These are phyloP conservation scores for Meganola albula DNA, from an alignment of 2,888 invertebrate genomes.

Conservation along the genomic window DNA sequence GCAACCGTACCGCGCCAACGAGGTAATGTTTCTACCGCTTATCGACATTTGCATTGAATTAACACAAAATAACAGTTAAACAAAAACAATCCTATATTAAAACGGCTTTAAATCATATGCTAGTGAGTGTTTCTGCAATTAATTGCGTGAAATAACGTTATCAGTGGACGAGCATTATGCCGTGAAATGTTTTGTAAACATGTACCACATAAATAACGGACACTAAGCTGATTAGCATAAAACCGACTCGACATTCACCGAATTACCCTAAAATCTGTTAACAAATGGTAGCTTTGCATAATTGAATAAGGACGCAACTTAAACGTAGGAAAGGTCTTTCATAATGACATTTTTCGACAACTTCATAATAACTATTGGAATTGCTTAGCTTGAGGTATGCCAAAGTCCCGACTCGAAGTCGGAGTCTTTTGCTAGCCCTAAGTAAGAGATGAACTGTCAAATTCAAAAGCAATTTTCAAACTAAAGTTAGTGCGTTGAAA, in stretches of 20 bases:
- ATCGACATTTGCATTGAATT: constrained; percentile 49
- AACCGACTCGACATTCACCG: constrained; percentile 62
- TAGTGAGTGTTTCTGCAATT: constrained; percentile 65
- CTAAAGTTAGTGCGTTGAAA: too few species aligned
- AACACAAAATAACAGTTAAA: constrained; percentile 60
- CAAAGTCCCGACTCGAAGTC: too few species aligned
- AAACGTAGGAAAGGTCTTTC: too few species aligned
- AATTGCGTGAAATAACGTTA: constrained; percentile 65
- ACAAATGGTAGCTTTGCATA: constrained; percentile 75
- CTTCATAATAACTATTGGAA: too few species aligned
- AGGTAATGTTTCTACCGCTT: constrained; percentile 27
- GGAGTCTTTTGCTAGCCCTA: too few species aligned
- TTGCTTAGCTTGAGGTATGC: too few species aligned
- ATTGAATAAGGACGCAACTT: constrained; percentile 64
- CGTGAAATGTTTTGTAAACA: constrained; percentile 57
- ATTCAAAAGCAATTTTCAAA: too few species aligned
- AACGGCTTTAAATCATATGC: constrained; percentile 58
- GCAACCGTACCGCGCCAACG: constrained; percentile 14
- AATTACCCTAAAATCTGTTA: constrained; percentile 73
- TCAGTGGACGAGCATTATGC: constrained; percentile 51
- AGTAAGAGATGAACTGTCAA: too few species aligned
- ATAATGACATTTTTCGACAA: too few species aligned
- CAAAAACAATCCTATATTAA: constrained; percentile 57
- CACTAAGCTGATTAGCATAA: constrained; percentile 73
- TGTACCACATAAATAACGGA: constrained; percentile 67